These are phyloP conservation scores for Dallia pectoralis DNA, from an alignment of 2,797 vertebrate species.

Conservation along the genomic window DNA sequence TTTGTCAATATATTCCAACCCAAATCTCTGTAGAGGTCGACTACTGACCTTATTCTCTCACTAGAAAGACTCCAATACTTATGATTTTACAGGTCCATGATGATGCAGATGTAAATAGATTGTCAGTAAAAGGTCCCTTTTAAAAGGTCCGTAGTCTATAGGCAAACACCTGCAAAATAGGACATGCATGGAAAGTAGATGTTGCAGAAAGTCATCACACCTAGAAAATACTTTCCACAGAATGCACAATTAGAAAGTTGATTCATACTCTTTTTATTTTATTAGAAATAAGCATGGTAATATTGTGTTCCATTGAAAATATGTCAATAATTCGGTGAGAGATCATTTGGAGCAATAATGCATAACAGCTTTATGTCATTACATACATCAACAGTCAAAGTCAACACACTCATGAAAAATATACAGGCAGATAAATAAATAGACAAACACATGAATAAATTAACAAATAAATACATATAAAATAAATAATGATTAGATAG, in stretches of 20 bases:
- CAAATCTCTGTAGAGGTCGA: not conserved
- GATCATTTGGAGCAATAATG: not conserved
- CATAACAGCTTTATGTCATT: not conserved
- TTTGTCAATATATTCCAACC: not conserved
- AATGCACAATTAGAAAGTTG: constrained; percentile 1
- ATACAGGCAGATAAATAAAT: constrained; percentile 3
- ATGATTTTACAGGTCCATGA: not conserved
- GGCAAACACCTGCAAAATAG: not conserved
- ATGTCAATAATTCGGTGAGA: not conserved
- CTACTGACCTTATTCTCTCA: not conserved
- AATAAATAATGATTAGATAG: constrained; percentile 39
- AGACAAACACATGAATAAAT: not conserved
- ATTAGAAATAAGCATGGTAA: not conserved
- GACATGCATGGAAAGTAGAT: not conserved
- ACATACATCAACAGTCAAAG: not conserved
- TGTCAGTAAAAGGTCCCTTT: not conserved
- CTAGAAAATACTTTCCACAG: not conserved
- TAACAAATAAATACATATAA: constrained; percentile 32
- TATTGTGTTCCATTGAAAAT: constrained; percentile 3
- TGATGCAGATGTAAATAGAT: not conserved
- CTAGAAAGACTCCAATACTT: not conserved
- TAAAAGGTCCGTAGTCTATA: too few relatives aligned
- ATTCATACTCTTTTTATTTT: constrained; percentile 7
- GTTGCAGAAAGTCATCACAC: not conserved
- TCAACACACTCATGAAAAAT: constrained; percentile 1